Base-by-base conservation (phyloP, 2,888 invertebrate genomes). In the Portevinia maculata region DNA sequence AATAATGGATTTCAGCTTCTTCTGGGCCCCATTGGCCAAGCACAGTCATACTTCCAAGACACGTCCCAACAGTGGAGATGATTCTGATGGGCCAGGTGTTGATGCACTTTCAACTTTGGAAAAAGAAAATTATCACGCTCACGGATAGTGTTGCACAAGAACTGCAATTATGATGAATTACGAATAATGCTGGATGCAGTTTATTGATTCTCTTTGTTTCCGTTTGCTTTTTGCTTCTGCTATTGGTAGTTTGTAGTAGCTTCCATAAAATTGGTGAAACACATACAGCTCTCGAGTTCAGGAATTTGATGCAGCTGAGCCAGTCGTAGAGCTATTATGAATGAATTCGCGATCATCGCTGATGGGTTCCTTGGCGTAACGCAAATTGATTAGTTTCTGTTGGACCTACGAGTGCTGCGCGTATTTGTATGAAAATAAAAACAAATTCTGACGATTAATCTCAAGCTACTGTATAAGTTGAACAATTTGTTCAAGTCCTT, bases 91-190 rank as follows among this genome's bases (percentile, higher is more conserved):
- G 71, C 83, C 83, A 83, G 83, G 83, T 83, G 83, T 83, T 83
- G 83, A 83, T 83, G 83, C 83, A 83, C 83, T 83, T 83, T 78
- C 60, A 83, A 83, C 83, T 73, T 67, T 78, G 55, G 41, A 53
- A 44, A 75, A 70, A 62, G 41, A 65, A 75, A 65, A 62, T 67
- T 67, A 83, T 83, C 83, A 83, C 76, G 83, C 71, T 60, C 83
- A 41, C 71, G 41, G 6, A 76, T 39, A 65, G 83, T 76, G 71
- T 76, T 83, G 70, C 76, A 65, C 70, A 76, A 76, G 71, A 71
- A 76, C 71, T 71, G 76, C 83, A 83, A 83, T 83, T 83, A 83
- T 83, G 83, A 78, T 83, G 83, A 83, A 83, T 83, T 83, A 71
- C 83, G 67, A 83, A 76, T 71, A 60, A 34, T 53, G 19, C 3